These are phyloP conservation scores for Morone saxatilis DNA, from an alignment of 2,113 vertebrate genomes.

Conservation along the genomic window DNA sequence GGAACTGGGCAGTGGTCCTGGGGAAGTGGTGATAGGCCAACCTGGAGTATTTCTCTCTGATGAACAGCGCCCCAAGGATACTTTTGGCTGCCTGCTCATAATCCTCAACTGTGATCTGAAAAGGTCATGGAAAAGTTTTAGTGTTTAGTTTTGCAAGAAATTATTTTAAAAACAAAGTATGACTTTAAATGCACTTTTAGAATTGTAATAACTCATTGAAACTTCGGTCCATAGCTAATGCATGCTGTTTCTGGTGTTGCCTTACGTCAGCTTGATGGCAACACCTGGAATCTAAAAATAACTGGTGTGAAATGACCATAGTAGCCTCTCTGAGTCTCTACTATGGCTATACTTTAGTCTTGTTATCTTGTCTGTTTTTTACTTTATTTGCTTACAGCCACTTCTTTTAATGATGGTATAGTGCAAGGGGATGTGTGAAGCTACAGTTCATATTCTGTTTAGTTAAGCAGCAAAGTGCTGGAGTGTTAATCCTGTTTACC, in stretches of 20 bases:
- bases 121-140: conserved; percentile 4
- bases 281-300: background rate
- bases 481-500: conserved; percentile 82
- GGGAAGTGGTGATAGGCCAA: conserved; percentile 96
- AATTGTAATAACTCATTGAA: background rate
- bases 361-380: background rate
- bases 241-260: background rate
- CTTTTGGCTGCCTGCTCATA: conserved; percentile 93
- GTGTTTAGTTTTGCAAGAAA: background rate
- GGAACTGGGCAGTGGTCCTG: conserved; percentile 88
- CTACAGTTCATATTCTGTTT: background rate
- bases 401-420: background rate
- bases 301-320: background rate
- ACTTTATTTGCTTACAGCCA: background rate
- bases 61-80: conserved; percentile 91
- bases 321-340: too few species aligned
- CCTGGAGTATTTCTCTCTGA: conserved; percentile 94
- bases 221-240: background rate
- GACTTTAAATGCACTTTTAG: background rate
- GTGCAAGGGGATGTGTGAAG: background rate
- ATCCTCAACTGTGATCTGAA: conserved; percentile 95
- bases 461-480: background rate
- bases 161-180: background rate
- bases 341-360: background rate
- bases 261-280: background rate